A percentile compares a stretch with the other conserved stretches of the same genome.
Evolutionary conservation across 2,888 invertebrate species (phyloP).

Genomic region (Bimastos eiseni): DNA sequence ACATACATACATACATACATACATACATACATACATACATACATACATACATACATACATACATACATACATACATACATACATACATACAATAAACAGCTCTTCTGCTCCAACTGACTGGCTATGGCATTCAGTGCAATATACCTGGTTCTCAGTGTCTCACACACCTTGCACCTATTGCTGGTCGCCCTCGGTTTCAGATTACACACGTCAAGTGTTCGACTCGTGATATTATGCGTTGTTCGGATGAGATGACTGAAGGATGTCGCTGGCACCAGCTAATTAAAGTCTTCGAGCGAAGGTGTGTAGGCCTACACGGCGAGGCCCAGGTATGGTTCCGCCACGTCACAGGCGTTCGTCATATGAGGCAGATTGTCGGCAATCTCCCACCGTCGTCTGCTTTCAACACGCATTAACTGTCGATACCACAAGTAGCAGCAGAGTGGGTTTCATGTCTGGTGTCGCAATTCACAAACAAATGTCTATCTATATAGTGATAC

Average conservation of each 20-base stretch:
- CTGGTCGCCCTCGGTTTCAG: not conserved
- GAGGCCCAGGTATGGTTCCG: not conserved
- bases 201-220: not conserved
- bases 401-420: not conserved
- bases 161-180: not conserved
- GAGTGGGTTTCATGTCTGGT: not conserved
- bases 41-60: too few relatives aligned
- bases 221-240: not conserved
- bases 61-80: too few relatives aligned
- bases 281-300: not conserved
- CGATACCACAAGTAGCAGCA: not conserved
- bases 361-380: not conserved
- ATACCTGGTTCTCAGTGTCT: not conserved
- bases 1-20: too few relatives aligned
- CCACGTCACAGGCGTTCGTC: not conserved
- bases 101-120: too few relatives aligned
- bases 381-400: not conserved
- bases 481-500: not conserved
- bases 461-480: not conserved
- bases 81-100: too few relatives aligned
- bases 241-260: not conserved
- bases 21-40: too few relatives aligned
- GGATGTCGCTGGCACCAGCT: not conserved
- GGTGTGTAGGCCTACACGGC: not conserved
- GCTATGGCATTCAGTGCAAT: not conserved